Percentiles rank a stretch among this genome's conserved stretches.
Evolutionary conservation across 2,797 vertebrate species (phyloP).

Genomic region (Hoplostethus atlanticus): DNA sequence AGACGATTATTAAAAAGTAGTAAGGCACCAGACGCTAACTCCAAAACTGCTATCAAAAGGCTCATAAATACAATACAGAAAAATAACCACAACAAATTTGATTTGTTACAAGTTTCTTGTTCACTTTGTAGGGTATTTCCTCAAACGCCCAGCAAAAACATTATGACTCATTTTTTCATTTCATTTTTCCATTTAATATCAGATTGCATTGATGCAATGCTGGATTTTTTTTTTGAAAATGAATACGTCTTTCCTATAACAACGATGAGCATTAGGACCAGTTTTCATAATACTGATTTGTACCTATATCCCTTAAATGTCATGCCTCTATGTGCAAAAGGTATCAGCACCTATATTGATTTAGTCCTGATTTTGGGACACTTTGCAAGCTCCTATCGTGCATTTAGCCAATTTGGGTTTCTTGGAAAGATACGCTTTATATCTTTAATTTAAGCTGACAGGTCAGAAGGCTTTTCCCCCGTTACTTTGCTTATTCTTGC

Average conservation of each 20-base stretch:
- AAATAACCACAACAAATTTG: no score
- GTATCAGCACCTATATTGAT: conserved; percentile 19
- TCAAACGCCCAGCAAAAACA: background rate
- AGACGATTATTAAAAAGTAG: background rate
- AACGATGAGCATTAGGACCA: conserved; percentile 54
- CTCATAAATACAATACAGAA: no score
- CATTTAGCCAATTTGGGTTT: conserved; percentile 24
- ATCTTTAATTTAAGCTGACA: conserved; percentile 24
- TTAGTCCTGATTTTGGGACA: no score
- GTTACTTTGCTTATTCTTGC: background rate
- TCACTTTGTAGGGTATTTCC: background rate
- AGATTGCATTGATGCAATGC: conserved; percentile 21
- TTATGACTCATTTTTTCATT: background rate
- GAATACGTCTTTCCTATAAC: conserved; percentile 6
- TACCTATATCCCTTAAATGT: conserved; percentile 7
- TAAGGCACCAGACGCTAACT: no score
- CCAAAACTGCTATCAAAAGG: no score
- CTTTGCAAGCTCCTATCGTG: no score
- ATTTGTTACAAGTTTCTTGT: background rate
- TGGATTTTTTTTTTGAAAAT: conserved; percentile 17
- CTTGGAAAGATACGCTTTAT: background rate
- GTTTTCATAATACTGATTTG: conserved; percentile 18
- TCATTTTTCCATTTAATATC: conserved; percentile 13
- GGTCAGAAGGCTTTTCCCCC: conserved; percentile 21
- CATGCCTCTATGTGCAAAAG: background rate